Evolutionary conservation across 2,888 invertebrate genomes (phyloP).

Genomic region (Drosophila nr. perissopoda): DNA sequence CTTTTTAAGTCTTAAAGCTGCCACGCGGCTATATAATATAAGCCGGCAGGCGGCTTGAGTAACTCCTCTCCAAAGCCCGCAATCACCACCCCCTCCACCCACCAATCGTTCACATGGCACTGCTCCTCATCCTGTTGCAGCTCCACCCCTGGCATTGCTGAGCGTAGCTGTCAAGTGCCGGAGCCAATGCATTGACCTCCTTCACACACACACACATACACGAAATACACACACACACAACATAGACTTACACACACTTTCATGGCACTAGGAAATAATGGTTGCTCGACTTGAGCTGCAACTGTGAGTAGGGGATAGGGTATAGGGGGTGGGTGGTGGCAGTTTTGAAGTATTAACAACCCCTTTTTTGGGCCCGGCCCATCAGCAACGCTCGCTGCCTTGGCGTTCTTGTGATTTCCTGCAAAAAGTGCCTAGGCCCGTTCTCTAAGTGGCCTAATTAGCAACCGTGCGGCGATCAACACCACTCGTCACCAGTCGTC

Average conservation of each 20-base stretch:
- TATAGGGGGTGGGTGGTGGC: not conserved
- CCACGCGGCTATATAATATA: slow-evolving; percentile 12
- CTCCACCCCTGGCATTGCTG: slow-evolving; percentile 32
- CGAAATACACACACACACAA: slow-evolving; percentile 34
- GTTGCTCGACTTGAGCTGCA: slow-evolving; percentile 47
- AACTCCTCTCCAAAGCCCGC: slow-evolving; percentile 3
- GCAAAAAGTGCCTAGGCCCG: slow-evolving; percentile 68
- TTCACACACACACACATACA: slow-evolving; percentile 50
- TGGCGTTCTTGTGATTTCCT: slow-evolving; percentile 68
- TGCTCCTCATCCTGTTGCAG: not conserved
- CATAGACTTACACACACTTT: slow-evolving; percentile 48
- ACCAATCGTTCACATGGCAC: not conserved
- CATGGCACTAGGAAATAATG: slow-evolving; percentile 72
- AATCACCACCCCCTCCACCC: not conserved
- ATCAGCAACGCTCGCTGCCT: slow-evolving; percentile 27
- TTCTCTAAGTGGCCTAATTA: slow-evolving; percentile 81
- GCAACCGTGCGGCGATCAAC: slow-evolving; percentile 83
- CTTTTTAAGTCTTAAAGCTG: slow-evolving; percentile 28
- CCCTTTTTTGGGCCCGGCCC: slow-evolving; percentile 39
- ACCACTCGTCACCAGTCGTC: slow-evolving; percentile 68
- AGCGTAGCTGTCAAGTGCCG: slow-evolving; percentile 57
- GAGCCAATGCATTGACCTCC: slow-evolving; percentile 73
- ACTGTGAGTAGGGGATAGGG: slow-evolving; percentile 1
- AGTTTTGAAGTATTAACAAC: slow-evolving; percentile 31
- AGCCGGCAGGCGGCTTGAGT: slow-evolving; percentile 7